Percentiles rank a stretch among this genome's conserved stretches.
phyloP scores from a whole-genome alignment of 2,797 vertebrate genomes.

The Cyclopterus lumpus region DNA sequence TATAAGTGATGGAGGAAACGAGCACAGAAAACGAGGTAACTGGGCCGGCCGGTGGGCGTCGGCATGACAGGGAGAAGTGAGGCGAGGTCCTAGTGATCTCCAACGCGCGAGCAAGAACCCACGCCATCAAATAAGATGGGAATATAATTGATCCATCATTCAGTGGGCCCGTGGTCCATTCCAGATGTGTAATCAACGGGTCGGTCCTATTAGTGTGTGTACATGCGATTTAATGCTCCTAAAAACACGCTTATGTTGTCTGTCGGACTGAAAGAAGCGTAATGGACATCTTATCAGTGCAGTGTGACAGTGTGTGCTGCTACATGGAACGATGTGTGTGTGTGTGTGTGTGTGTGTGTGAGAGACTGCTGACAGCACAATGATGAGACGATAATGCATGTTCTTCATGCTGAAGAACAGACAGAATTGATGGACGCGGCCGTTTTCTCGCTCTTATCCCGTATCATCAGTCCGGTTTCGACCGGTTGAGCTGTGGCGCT shows the following conservation, averaged over 20 bases:
- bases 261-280: constrained; percentile 48
- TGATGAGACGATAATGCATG: constrained; percentile 65
- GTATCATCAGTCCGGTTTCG: constrained; percentile 53
- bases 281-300: constrained; percentile 58
- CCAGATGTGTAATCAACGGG: constrained; percentile 12
- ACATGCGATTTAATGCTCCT: constrained; percentile 19
- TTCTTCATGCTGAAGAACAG: constrained; percentile 31
- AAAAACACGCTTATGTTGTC: constrained; percentile 41
- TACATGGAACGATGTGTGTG: neutral
- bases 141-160: neutral
- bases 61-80: neutral
- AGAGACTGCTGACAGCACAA: constrained; percentile 53
- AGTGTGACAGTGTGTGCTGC: constrained; percentile 51
- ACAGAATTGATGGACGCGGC: constrained; percentile 51
- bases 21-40: neutral
- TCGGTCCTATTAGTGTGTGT: neutral
- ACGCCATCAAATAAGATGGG: neutral
- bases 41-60: neutral
- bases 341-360: constrained; percentile 5
- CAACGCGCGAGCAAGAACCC: neutral
- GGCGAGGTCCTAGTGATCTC: neutral
- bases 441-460: constrained; percentile 49
- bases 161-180: neutral
- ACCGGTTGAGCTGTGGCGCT: constrained; percentile 32
- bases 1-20: neutral